Percentiles rank a stretch among this genome's conserved stretches.
phyloP scores from a whole-genome alignment of 2,888 invertebrate species.

The Patella depressa region DNA sequence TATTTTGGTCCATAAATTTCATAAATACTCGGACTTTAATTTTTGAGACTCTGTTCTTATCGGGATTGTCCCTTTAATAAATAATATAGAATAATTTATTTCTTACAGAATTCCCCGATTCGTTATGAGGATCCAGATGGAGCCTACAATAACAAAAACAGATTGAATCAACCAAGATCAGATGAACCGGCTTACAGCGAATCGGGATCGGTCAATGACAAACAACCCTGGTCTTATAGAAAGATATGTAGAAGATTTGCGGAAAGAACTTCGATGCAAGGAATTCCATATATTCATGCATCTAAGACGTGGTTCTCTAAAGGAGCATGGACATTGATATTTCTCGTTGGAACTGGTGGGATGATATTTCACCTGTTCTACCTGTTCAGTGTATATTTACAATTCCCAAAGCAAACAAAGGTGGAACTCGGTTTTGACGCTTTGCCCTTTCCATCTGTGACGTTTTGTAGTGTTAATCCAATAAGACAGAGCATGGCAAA shows the following conservation, averaged over 20 bases:
- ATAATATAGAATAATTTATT: no score
- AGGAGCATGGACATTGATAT: constrained; percentile 30
- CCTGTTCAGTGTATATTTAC: constrained; percentile 21
- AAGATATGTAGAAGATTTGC: constrained; percentile 22
- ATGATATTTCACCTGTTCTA: constrained; percentile 21
- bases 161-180: no score
- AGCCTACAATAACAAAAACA: no score
- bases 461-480: constrained; percentile 39
- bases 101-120: no score
- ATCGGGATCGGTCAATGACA: neutral
- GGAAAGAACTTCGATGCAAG: constrained; percentile 33
- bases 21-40: no score
- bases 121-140: no score
- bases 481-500: constrained; percentile 18
- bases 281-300: constrained; percentile 29
- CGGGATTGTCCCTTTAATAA: no score
- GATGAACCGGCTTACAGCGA: neutral
- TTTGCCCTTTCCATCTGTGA: constrained; percentile 35
- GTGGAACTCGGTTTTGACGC: constrained; percentile 27
- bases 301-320: constrained; percentile 26
- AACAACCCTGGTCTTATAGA: neutral
- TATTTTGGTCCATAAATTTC: no score
- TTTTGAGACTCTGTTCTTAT: no score
- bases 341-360: constrained; percentile 23
- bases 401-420: constrained; percentile 18